A percentile compares a stretch with the other conserved stretches of the same genome.
phyloP scores from a whole-genome alignment of 2,113 vertebrate genomes.

The Indicator indicator region DNA sequence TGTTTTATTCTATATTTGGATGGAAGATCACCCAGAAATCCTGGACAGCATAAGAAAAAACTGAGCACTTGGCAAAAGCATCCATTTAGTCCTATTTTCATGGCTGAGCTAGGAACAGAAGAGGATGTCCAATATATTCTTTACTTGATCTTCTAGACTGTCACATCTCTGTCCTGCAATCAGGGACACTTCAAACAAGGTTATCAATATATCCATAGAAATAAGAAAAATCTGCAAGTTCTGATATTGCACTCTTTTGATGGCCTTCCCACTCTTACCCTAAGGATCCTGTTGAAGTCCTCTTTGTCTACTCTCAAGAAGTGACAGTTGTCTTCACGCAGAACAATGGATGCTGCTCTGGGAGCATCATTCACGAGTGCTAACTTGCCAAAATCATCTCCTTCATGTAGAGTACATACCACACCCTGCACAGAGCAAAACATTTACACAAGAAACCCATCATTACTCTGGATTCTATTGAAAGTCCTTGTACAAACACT shows the following conservation, averaged over 20 bases:
- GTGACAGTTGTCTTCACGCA: conserved; percentile 97
- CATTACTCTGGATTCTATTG: conserved; percentile 56
- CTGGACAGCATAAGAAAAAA: not conserved
- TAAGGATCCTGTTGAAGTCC: conserved; percentile 96
- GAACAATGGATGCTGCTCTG: conserved; percentile 94
- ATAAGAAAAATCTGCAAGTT: not conserved
- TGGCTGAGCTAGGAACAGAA: not conserved
- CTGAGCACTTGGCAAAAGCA: not conserved
- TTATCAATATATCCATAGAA: not conserved
- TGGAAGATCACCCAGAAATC: not conserved
- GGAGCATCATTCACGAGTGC: conserved; percentile 97
- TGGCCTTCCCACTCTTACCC: conserved; percentile 78
- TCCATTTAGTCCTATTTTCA: not conserved
- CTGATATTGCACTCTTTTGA: not conserved
- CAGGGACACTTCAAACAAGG: not conserved
- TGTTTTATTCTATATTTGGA: not conserved
- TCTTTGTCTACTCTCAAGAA: conserved; percentile 98
- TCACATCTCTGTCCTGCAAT: not conserved
- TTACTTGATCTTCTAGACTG: not conserved
- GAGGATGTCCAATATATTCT: not conserved
- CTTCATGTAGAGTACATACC: conserved; percentile 95
- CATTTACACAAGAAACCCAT: conserved; percentile 62
- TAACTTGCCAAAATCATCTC: conserved; percentile 98
- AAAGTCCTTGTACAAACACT: conserved; percentile 54
- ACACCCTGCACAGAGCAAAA: conserved; percentile 86